Conservation (phyloP, 2,888 invertebrate species). For the Spodoptera picta region DNA sequence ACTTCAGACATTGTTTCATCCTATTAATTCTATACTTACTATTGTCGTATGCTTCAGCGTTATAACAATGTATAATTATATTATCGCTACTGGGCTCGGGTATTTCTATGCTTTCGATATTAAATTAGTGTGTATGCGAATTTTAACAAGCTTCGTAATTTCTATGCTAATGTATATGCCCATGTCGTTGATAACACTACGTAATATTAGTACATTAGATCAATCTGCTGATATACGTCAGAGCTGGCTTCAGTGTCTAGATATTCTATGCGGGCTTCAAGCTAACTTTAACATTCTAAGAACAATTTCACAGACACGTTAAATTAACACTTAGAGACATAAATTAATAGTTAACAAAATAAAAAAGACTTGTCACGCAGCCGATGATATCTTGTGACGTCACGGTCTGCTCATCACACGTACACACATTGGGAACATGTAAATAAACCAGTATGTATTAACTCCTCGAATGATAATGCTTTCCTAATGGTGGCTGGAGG, state of each 20-base stretch:
- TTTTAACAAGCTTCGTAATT: conserved; percentile 87
- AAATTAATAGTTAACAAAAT: conserved; percentile 51
- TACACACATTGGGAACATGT: conserved; percentile 45
- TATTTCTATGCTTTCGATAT: conserved; percentile 88
- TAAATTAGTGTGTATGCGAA: conserved; percentile 88
- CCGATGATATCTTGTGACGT: conserved; percentile 43
- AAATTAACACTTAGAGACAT: conserved; percentile 68
- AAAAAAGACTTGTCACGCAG: conserved; percentile 41
- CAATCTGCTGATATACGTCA: conserved; percentile 86
- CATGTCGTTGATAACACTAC: conserved; percentile 85
- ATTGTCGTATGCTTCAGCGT: conserved; percentile 88
- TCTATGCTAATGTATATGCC: conserved; percentile 88
- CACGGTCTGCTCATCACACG: conserved; percentile 40
- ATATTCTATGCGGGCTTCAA: conserved; percentile 88
- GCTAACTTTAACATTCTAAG: conserved; percentile 80
- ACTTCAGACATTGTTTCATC: conserved; percentile 84
- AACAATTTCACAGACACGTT: conserved; percentile 70
- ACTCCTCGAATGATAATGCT: conserved; percentile 39
- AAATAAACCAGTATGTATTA: conserved; percentile 46
- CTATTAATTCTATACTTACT: conserved; percentile 85
- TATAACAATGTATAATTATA: conserved; percentile 82
- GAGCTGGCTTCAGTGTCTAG: conserved; percentile 88
- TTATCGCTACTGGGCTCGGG: conserved; percentile 88
- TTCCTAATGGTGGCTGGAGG: conserved; percentile 44
- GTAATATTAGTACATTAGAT: conserved; percentile 85